These are phyloP conservation scores for Melitaea athalia DNA, from an alignment of 2,888 invertebrate genomes.

Conservation along the genomic window DNA sequence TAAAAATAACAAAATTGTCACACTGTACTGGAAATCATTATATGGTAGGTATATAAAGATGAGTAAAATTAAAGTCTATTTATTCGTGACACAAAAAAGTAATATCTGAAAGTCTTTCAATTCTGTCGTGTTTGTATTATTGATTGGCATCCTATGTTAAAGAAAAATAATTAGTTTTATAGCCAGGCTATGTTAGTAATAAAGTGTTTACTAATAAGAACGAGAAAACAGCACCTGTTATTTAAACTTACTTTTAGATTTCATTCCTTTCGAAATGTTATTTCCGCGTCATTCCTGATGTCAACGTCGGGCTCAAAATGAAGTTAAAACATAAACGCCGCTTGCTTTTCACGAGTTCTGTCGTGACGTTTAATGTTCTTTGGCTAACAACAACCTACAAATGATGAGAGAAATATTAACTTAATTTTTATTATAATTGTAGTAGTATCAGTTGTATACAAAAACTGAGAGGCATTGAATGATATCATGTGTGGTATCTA, in stretches of 20 bases:
- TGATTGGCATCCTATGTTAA: too few relatives aligned
- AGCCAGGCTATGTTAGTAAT: too few relatives aligned
- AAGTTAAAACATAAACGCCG: conserved; percentile 14
- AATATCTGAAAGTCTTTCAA: too few relatives aligned
- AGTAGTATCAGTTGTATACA: too few relatives aligned
- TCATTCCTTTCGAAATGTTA: not conserved
- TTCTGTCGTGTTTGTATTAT: too few relatives aligned
- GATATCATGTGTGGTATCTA: not conserved
- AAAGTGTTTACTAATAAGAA: not conserved
- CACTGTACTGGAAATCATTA: too few relatives aligned
- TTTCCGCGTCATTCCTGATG: conserved; percentile 12
- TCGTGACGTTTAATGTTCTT: conserved; percentile 19
- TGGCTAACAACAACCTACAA: conserved; percentile 18
- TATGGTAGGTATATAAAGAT: too few relatives aligned
- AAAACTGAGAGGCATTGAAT: not conserved
- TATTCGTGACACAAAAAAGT: too few relatives aligned
- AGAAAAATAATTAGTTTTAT: too few relatives aligned
- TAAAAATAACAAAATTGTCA: too few relatives aligned
- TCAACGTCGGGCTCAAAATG: conserved; percentile 16
- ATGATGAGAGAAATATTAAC: conserved; percentile 10
- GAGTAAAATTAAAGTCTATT: too few relatives aligned
- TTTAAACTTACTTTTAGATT: not conserved
- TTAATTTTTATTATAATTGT: not conserved
- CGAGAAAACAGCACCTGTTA: not conserved
- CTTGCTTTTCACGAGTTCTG: conserved; percentile 14